phyloP scores from a whole-genome alignment of 2,113 vertebrate species.

The Phaethornis superciliosus region DNA sequence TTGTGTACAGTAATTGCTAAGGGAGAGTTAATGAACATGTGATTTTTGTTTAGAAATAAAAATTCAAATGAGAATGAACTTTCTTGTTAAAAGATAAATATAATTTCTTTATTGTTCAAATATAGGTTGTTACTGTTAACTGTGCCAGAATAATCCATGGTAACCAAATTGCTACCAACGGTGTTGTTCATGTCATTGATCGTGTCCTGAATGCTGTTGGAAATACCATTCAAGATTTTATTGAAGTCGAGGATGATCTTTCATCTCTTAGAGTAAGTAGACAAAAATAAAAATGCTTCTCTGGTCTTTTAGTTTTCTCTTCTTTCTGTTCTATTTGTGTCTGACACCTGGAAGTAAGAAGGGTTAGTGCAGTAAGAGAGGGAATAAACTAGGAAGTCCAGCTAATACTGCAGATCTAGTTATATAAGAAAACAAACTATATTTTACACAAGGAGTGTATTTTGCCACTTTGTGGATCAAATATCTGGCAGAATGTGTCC shows the following conservation, averaged over 20 bases:
- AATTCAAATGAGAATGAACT: neutral
- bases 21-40: neutral
- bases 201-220: conserved; percentile 89
- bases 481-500: neutral
- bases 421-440: neutral
- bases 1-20: neutral
- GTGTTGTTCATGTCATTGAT: conserved; percentile 94
- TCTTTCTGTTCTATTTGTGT: neutral
- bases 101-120: neutral
- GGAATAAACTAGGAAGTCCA: neutral
- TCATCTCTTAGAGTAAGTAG: conserved; percentile 83
- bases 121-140: conserved; percentile 95
- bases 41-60: neutral
- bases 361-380: neutral
- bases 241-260: conserved; percentile 89
- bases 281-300: neutral
- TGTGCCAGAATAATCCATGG: conserved; percentile 93
- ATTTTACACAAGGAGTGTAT: neutral
- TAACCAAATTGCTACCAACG: conserved; percentile 96
- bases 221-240: conserved; percentile 85
- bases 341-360: neutral
- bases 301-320: neutral
- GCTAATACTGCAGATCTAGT: neutral
- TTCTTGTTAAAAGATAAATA: neutral
- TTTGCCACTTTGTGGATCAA: neutral